Evolutionary conservation across 2,113 vertebrate species (phyloP), one percentile per base, ranked within the genome.

Genomic region (Macaca nemestrina): DNA sequence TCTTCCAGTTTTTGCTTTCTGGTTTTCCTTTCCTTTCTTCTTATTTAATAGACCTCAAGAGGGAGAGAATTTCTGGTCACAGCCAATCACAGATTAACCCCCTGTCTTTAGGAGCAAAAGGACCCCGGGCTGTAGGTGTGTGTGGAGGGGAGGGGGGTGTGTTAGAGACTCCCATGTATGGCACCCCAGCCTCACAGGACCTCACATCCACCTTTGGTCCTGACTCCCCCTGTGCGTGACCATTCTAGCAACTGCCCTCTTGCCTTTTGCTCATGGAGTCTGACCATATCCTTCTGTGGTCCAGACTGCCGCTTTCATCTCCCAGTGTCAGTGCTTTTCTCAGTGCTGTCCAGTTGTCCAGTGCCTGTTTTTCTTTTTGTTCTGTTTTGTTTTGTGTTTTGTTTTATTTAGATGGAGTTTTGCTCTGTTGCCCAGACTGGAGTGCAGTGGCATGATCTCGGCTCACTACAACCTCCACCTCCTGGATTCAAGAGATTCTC

Each of bases 1-100:
- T 94, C 68, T 76, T 70, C 55, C 17, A 79, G 72, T 25, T 85
- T 96, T 95, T 95, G 84, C 57, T 96, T 96, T 90, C 81, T 98
- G 78, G 38, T 82, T 97, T 96, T 98, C 78, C 93, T 98, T 97
- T 96, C 55, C 85, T 88, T 81, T 92, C 57, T 88, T 94, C n/a
- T 97, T 90, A 75, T 67, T 93, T 94, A 95, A 91, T 88, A 79
- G 85, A 82, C 32, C 82, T 88, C 89, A 70, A 52, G 90, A 94
- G 78, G 59, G 72, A 79, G 59, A 94, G 84, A 93, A 86, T 75
- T 73, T 13, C 80, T 61, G 59, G 72, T 72, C 67, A 82, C 27
- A 35, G 14, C 45, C 55, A 90, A 59, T 76, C 78, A 67, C 10
- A 85, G 68, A 81, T 75, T 93, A 50, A 68, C 14, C 13, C 6